phyloP scores from a whole-genome alignment of 1,140 invertebrate genomes.

The Bombus huntii region DNA sequence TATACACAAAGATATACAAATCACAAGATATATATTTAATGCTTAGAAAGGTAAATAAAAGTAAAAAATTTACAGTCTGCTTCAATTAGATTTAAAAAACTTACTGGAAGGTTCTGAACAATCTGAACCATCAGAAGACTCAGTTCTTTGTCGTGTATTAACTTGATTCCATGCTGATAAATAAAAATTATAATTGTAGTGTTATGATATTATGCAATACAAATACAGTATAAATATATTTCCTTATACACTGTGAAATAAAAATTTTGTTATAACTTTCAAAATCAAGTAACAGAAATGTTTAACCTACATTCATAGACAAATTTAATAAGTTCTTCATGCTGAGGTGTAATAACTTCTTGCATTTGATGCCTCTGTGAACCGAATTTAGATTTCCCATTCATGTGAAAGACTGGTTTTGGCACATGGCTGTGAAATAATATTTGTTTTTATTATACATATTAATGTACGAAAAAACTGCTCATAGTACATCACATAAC shows the following conservation, averaged over 20 bases:
- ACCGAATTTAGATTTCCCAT: constrained; percentile 86
- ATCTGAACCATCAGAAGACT: constrained; percentile 71
- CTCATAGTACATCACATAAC: background rate
- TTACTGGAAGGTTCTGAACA: constrained; percentile 72
- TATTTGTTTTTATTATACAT: background rate
- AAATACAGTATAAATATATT: background rate
- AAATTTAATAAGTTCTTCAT: constrained; percentile 89
- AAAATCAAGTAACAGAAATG: background rate
- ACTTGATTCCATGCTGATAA: constrained; percentile 78
- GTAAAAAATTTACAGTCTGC: background rate
- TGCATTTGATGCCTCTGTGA: constrained; percentile 84
- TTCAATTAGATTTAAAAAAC: constrained; percentile 20
- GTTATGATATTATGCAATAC: constrained; percentile 10
- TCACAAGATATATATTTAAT: background rate
- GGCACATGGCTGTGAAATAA: constrained; percentile 83
- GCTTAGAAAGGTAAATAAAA: background rate
- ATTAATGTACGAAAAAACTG: background rate
- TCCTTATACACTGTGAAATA: background rate
- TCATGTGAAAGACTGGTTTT: constrained; percentile 88
- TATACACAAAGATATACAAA: background rate
- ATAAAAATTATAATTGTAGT: constrained; percentile 38
- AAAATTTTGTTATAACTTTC: constrained; percentile 1
- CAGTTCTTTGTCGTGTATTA: constrained; percentile 69
- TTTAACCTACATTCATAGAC: constrained; percentile 87
- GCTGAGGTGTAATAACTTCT: constrained; percentile 87